Evolutionary conservation across 23 tunicate species (phyloP).

Genomic region (Trididemnum clinides): DNA sequence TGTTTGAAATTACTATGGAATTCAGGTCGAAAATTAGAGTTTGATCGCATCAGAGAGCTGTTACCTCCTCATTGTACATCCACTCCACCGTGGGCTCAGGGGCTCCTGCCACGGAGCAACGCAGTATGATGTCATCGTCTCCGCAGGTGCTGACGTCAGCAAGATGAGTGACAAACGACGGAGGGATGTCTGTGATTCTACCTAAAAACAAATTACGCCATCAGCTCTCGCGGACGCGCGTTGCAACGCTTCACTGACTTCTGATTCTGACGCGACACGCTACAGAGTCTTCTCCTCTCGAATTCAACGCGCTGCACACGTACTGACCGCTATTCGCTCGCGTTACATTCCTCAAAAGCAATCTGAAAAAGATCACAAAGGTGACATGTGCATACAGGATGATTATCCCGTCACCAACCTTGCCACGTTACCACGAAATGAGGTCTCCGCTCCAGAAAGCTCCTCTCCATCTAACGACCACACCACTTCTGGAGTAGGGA

Average conservation of each 20-base stretch:
- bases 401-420: slow-evolving; percentile 29
- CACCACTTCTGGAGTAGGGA: slow-evolving; percentile 75
- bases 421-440: slow-evolving; percentile 59
- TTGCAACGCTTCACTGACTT: slow-evolving; percentile 45
- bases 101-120: slow-evolving; percentile 78
- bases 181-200: slow-evolving; percentile 55
- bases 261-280: slow-evolving; percentile 89
- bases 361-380: slow-evolving; percentile 43
- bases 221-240: background rate
- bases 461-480: slow-evolving; percentile 96
- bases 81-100: slow-evolving; percentile 87
- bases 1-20: too few species aligned
- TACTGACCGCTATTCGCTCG: slow-evolving; percentile 79
- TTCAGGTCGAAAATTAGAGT: too few species aligned
- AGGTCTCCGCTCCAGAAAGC: slow-evolving; percentile 58
- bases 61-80: slow-evolving; percentile 87
- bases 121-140: slow-evolving; percentile 63
- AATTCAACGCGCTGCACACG: slow-evolving; percentile 90
- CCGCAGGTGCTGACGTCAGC: slow-evolving; percentile 58
- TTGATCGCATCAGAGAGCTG: background rate
- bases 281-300: slow-evolving; percentile 78
- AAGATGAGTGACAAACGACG: slow-evolving; percentile 78
- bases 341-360: slow-evolving; percentile 56
- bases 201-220: slow-evolving; percentile 13
- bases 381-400: background rate